Evolutionary conservation across 1,140 invertebrate species (phyloP), one percentile per base, ranked within the genome.

Genomic region (Pachyrhynchus sulphureomaculatus): DNA sequence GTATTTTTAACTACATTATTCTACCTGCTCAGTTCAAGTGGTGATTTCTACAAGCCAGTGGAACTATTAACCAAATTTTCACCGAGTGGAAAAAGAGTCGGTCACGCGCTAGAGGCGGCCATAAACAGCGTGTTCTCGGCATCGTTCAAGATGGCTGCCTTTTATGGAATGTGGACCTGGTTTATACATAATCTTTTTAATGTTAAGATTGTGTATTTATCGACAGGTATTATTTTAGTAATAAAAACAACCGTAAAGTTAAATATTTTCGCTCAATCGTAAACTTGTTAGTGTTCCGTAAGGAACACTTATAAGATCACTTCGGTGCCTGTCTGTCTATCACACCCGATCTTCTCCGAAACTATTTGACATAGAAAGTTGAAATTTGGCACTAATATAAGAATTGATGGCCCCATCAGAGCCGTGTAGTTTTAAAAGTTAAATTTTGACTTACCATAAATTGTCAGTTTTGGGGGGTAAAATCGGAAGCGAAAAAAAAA

Each of bases 101-200:
- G 91, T 1, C 82, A 88, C 41, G 92, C 93, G 12, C 68, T 88
- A 0, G 87, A 88, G 60, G 86, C 86, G 59, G 86, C 87, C 1
- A 84, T 89, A 17, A 88, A 89, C 65, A 87, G 86, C 39, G 87
- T 99, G 2, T 95, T 99, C 72, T 86, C 91, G 37, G 95, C 95
- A 0, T 96, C 95, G 0, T 91, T 98, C 60, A 99, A 99, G 80
- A 94, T 99, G 84, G 91, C 94, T 2, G 83, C 91, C 0, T 99
- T 99, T 79, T 98, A 99, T 76, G 96, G 95, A 0, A 79, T 99
- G 54, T 99, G 96, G 86, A 99, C 96, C 0, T 99, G 96, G 93
- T 85, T 99, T 24, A 91, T 96, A 42, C 96, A 99, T 73, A 95
- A 93, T 65, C 75, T 99, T 1, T 99, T 99, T 76, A 90, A 91